A percentile compares a stretch with the other conserved stretches of the same genome.
Conservation (phyloP, 2,113 vertebrate species). For the Tapirus terrestris region DNA sequence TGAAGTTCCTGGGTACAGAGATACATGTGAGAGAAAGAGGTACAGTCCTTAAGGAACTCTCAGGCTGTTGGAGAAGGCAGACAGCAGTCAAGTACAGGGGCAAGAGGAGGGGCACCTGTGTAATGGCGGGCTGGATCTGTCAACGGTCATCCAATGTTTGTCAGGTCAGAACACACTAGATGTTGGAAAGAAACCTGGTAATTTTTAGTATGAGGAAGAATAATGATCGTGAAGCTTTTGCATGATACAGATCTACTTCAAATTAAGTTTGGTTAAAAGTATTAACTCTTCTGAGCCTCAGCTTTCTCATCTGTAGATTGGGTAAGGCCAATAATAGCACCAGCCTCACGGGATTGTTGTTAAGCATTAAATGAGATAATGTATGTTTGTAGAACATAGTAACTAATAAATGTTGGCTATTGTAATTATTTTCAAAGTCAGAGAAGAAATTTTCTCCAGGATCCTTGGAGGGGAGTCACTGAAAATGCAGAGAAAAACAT, state of each 20-base stretch:
- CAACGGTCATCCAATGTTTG: neutral
- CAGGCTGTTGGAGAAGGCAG: neutral
- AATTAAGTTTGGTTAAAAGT: conserved; percentile 17
- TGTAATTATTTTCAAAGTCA: neutral
- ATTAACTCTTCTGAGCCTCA: neutral
- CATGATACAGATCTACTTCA: neutral
- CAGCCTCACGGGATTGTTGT: neutral
- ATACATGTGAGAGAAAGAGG: neutral
- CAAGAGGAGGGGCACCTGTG: neutral
- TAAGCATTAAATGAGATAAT: neutral
- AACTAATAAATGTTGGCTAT: neutral
- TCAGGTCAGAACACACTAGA: neutral
- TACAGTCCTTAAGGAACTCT: neutral
- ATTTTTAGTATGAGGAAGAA: neutral
- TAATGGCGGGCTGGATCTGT: neutral
- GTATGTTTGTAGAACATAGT: neutral
- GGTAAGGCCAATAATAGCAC: neutral
- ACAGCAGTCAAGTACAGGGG: neutral
- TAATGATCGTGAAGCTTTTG: neutral
- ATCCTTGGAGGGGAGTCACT: conserved; percentile 34
- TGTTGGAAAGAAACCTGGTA: neutral
- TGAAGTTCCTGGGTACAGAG: neutral
- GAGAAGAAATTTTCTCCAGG: conserved; percentile 23
- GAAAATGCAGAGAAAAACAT: conserved; percentile 4
- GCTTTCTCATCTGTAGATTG: neutral